A percentile compares a stretch with the other conserved stretches of the same genome.
These are phyloP conservation scores for Stomatorhinus ivindoensis DNA, from an alignment of 2,113 vertebrate genomes.

Conservation along the genomic window DNA sequence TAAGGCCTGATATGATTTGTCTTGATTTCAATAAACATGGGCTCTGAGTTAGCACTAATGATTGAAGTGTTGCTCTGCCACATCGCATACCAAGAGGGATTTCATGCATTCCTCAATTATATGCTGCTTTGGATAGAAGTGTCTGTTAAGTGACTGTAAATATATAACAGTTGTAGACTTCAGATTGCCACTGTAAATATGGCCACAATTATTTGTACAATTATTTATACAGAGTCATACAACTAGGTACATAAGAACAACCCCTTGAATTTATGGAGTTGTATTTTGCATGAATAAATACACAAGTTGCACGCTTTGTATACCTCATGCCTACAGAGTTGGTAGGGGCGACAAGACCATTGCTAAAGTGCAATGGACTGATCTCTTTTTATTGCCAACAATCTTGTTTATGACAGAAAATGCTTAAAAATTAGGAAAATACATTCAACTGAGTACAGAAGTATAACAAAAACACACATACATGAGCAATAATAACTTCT, in stretches of 20 bases:
- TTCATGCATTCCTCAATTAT: background rate
- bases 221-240: background rate
- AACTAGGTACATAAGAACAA: background rate
- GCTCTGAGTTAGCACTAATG: background rate
- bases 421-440: background rate
- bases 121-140: background rate
- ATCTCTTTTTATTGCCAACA: background rate
- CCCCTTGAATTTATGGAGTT: background rate
- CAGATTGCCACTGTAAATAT: no score
- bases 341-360: background rate
- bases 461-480: background rate
- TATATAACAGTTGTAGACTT: no score
- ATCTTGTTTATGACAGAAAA: background rate
- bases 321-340: background rate
- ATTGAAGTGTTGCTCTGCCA: background rate
- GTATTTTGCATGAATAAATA: background rate
- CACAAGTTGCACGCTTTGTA: background rate
- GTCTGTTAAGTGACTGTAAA: background rate
- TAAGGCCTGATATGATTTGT: background rate
- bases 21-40: background rate
- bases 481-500: background rate
- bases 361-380: background rate
- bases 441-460: background rate
- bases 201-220: no score
- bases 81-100: background rate